Evolutionary conservation across 2,113 vertebrate species (phyloP).

Genomic region (Lonchura striata): DNA sequence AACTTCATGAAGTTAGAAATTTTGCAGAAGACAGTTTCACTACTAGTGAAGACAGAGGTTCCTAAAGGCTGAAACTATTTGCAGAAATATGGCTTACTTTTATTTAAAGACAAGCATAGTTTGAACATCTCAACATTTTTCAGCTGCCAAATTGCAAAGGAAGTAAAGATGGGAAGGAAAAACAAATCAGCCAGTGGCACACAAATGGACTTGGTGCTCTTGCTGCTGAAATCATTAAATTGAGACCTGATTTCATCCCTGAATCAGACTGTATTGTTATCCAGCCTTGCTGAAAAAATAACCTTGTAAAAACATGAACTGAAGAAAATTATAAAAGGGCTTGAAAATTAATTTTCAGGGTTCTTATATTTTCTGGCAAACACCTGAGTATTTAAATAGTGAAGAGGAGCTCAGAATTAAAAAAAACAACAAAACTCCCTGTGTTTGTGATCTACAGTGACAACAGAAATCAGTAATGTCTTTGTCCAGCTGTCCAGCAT

Average conservation of each 20-base stretch:
- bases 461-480: background rate
- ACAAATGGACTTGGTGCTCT: background rate
- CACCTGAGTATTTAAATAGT: background rate
- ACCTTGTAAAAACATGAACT: background rate
- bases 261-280: background rate
- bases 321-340: background rate
- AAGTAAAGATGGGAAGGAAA: background rate
- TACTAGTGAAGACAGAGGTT: background rate
- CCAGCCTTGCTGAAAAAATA: background rate
- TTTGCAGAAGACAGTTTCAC: background rate
- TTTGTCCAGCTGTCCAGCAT: background rate
- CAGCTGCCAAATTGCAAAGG: background rate
- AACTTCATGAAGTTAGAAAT: background rate
- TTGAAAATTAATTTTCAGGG: background rate
- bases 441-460: background rate
- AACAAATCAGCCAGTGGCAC: background rate
- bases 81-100: background rate
- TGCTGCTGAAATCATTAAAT: background rate
- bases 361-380: background rate
- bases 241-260: background rate
- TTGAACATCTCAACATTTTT: background rate
- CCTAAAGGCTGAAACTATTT: background rate
- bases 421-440: background rate
- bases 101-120: background rate
- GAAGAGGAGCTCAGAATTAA: background rate